phyloP scores from a whole-genome alignment of 2,113 vertebrate genomes.

The Zeus faber region DNA sequence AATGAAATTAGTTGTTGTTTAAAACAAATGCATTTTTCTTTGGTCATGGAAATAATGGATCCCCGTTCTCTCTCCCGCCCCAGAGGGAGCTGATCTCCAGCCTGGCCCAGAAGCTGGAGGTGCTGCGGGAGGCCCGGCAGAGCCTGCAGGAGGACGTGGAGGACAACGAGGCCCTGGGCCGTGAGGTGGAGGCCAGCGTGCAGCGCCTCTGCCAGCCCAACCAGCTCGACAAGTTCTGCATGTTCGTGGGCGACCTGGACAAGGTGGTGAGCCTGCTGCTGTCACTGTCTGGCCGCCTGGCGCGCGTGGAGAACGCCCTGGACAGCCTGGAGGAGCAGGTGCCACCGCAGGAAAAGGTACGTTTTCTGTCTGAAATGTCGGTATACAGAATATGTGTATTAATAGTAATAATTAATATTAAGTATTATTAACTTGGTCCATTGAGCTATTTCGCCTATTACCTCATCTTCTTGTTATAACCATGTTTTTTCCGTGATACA shows the following conservation, averaged over 20 bases:
- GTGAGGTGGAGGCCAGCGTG: conserved; percentile 84
- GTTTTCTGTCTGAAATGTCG: neutral
- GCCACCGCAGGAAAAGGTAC: conserved; percentile 83
- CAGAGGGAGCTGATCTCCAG: conserved; percentile 92
- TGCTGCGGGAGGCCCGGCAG: conserved; percentile 83
- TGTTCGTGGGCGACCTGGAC: conserved; percentile 94
- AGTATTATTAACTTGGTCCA: too few species aligned
- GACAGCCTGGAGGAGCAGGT: conserved; percentile 84
- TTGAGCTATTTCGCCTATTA: too few species aligned
- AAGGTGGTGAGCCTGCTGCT: conserved; percentile 93
- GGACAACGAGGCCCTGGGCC: conserved; percentile 84
- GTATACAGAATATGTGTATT: neutral
- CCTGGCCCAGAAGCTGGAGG: conserved; percentile 86
- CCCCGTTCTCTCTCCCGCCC: neutral
- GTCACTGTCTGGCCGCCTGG: conserved; percentile 88
- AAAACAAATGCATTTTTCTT: too few species aligned
- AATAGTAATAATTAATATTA: neutral
- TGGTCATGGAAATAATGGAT: too few species aligned
- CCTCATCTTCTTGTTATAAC: too few species aligned
- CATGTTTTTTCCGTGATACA: too few species aligned
- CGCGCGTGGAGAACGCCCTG: conserved; percentile 92
- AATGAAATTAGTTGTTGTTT: too few species aligned
- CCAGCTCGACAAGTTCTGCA: conserved; percentile 91
- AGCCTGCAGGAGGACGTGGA: conserved; percentile 88
- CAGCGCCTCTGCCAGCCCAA: conserved; percentile 86